phyloP scores from a whole-genome alignment of 1,140 invertebrate species.

The Papilio dardanus region DNA sequence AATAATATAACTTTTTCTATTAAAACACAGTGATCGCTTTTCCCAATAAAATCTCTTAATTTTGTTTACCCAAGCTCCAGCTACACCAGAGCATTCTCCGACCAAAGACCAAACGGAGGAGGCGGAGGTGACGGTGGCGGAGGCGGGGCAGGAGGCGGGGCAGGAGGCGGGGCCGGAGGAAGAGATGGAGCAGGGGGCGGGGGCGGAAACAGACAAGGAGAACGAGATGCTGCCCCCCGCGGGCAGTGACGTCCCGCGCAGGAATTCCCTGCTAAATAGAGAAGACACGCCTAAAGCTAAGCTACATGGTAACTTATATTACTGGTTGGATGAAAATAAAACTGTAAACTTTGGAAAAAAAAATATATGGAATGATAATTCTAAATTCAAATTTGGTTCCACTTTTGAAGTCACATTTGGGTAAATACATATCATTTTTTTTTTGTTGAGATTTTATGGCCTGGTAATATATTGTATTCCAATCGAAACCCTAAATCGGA shows the following conservation, averaged over 20 bases:
- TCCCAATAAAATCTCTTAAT: too few species aligned
- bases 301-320: conserved; percentile 24
- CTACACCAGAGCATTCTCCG: conserved; percentile 42
- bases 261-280: conserved; percentile 46
- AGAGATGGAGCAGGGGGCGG: conserved; percentile 55
- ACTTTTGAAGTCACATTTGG: too few species aligned
- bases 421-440: too few species aligned
- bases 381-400: too few species aligned
- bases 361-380: too few species aligned
- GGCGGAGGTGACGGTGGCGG: not conserved
- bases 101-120: not conserved
- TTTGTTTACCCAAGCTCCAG: conserved; percentile 47
- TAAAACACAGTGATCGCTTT: too few species aligned
- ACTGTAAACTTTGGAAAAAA: too few species aligned
- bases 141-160: not conserved
- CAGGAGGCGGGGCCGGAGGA: not conserved
- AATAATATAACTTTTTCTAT: too few species aligned
- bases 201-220: conserved; percentile 55
- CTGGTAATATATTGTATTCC: too few species aligned
- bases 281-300: conserved; percentile 61
- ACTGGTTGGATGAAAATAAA: too few species aligned
- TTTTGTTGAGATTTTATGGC: too few species aligned
- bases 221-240: conserved; percentile 60
- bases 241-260: conserved; percentile 37
- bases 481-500: too few species aligned